phyloP scores from a whole-genome alignment of 2,113 vertebrate species.

The Noctilio leporinus region DNA sequence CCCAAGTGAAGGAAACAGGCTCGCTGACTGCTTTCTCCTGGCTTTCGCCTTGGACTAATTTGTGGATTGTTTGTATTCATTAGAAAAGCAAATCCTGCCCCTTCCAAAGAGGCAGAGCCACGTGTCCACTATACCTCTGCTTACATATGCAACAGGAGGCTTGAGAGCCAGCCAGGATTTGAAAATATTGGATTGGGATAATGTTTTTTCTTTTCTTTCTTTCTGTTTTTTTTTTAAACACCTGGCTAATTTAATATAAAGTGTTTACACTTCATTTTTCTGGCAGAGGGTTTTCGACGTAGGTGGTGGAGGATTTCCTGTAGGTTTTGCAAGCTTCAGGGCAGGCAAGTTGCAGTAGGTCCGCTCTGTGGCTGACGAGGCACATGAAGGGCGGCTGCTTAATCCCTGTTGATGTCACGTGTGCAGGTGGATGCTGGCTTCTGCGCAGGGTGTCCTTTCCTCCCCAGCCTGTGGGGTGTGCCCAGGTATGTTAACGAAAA shows the following conservation, averaged over 20 bases:
- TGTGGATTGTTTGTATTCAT: background rate
- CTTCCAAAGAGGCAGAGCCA: background rate
- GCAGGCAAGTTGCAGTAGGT: background rate
- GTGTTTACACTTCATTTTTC: constrained; percentile 58
- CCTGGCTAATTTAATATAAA: constrained; percentile 49
- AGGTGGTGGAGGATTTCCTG: constrained; percentile 64
- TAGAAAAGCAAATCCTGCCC: background rate
- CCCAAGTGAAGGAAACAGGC: background rate
- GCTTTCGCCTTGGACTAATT: background rate
- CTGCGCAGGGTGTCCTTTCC: background rate
- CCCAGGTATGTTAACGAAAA: background rate
- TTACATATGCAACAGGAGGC: background rate
- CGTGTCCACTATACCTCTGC: background rate
- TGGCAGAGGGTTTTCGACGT: constrained; percentile 37
- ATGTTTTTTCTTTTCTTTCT: background rate
- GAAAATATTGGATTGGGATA: background rate
- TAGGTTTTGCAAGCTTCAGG: constrained; percentile 55
- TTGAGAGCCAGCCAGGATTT: constrained; percentile 10
- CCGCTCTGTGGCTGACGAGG: background rate
- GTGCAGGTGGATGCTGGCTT: background rate
- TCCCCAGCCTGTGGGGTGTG: background rate
- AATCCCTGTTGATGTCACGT: background rate
- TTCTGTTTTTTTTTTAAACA: background rate
- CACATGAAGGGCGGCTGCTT: background rate
- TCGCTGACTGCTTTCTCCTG: background rate